phyloP scores from a whole-genome alignment of 1,140 invertebrate genomes.

The Bombus affinis region DNA sequence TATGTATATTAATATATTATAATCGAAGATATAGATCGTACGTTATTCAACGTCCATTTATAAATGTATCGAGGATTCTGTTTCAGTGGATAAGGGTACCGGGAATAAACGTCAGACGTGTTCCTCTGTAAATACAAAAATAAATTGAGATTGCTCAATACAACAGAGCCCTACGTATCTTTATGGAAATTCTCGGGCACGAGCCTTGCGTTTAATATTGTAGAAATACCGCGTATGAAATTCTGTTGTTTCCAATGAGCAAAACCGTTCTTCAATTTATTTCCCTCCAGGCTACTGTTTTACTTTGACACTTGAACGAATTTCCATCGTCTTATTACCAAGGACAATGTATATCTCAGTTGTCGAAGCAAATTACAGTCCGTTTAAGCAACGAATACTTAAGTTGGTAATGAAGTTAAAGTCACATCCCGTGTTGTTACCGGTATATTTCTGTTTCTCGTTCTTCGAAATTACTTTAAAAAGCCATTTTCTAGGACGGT shows the following conservation, averaged over 20 bases:
- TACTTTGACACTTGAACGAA: background rate
- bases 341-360: background rate
- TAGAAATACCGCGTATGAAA: background rate
- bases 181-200: background rate
- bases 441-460: background rate
- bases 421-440: background rate
- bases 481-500: background rate
- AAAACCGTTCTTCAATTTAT: too few species aligned
- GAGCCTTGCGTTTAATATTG: background rate
- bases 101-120: background rate
- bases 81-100: background rate
- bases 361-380: background rate
- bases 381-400: background rate
- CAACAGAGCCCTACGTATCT: background rate
- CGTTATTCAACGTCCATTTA: background rate
- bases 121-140: background rate
- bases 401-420: background rate
- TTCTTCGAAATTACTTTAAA: background rate
- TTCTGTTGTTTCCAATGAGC: background rate
- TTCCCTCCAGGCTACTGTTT: too few species aligned
- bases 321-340: background rate
- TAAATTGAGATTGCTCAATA: background rate
- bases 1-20: too few species aligned
- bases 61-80: background rate
- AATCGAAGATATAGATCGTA: background rate